These are phyloP conservation scores for Halictus ligatus DNA, from an alignment of 2,888 invertebrate species.

Conservation along the genomic window DNA sequence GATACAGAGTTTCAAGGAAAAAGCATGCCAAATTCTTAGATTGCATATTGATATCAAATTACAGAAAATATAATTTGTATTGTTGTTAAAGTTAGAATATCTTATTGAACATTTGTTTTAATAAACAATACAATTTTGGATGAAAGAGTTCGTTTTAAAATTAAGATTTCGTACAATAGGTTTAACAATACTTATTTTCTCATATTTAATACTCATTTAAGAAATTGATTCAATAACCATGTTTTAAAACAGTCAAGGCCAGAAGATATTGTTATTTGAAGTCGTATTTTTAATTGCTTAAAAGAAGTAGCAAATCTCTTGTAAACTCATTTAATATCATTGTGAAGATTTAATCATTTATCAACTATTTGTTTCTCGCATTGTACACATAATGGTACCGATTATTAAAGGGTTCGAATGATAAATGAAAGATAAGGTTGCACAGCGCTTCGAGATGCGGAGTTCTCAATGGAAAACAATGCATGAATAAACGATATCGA, in stretches of 20 bases:
- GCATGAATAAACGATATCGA: slow-evolving; percentile 53
- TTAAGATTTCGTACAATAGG: neutral
- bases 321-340: neutral
- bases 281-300: neutral
- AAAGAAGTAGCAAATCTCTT: neutral
- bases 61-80: neutral
- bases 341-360: neutral
- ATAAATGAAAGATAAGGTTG: neutral
- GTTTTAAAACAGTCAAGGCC: neutral
- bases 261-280: neutral
- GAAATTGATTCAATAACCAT: neutral
- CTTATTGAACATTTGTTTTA: too few relatives aligned
- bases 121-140: too few relatives aligned
- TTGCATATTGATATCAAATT: too few relatives aligned
- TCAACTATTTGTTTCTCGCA: neutral
- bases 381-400: neutral
- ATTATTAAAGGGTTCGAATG: neutral
- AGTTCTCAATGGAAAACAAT: slow-evolving; percentile 48
- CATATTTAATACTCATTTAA: neutral
- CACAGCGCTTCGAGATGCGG: neutral
- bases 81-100: neutral
- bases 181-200: neutral
- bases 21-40: too few relatives aligned
- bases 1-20: too few relatives aligned
- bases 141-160: neutral